Evolutionary conservation across 2,797 vertebrate genomes (phyloP).

Genomic region (Phataginus tetradactyla): DNA sequence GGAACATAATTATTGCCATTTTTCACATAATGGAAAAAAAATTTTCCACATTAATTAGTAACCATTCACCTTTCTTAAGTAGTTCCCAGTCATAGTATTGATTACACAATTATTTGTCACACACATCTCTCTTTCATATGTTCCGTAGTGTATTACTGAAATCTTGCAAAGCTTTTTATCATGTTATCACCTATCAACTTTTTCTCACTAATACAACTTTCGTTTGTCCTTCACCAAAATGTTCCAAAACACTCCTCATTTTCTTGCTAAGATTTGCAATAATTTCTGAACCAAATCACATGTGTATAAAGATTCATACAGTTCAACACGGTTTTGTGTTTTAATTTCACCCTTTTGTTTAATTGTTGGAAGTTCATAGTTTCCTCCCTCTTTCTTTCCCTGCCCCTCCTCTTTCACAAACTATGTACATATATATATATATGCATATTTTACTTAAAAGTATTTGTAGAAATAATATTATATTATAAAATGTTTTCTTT

Average conservation of each 20-base stretch:
- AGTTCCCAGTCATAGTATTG: background rate
- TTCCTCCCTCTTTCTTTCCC: background rate
- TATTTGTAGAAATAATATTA: background rate
- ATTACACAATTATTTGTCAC: background rate
- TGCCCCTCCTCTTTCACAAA: background rate
- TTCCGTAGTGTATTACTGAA: background rate
- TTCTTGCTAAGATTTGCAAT: background rate
- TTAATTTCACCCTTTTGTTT: background rate
- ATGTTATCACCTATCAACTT: background rate
- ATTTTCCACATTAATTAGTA: background rate
- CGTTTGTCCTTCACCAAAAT: background rate
- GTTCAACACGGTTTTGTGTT: background rate
- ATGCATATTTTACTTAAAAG: background rate
- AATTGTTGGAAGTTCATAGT: background rate
- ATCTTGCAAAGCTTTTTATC: background rate
- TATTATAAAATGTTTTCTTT: background rate
- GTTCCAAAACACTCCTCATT: background rate
- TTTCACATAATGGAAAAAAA: background rate
- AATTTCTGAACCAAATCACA: background rate
- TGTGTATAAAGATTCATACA: background rate
- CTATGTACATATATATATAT: background rate
- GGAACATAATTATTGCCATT: background rate
- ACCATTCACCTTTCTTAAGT: background rate
- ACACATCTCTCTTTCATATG: background rate
- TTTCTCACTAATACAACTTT: background rate